Conservation (phyloP, 1,140 invertebrate genomes). For the Caenorhabditis latens region DNA sequence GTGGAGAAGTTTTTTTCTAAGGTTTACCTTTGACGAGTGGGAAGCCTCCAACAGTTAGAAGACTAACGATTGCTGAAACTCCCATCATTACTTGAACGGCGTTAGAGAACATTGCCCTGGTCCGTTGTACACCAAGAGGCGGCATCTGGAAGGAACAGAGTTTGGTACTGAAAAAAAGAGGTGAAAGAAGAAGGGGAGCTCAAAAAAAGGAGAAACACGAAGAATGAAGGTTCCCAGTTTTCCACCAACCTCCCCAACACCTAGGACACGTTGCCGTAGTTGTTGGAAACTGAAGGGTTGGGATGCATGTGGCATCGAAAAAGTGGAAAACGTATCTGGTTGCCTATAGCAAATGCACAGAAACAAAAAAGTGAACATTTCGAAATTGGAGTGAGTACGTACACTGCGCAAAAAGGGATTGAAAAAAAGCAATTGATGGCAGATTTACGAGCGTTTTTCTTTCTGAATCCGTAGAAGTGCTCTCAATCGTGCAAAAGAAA, state of each 20-base stretch:
- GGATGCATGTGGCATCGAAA: neutral
- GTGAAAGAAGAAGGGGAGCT: too few relatives aligned
- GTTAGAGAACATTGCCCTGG: too few relatives aligned
- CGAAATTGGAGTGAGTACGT: neutral
- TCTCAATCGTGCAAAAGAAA: neutral
- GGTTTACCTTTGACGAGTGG: neutral
- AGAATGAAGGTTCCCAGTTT: too few relatives aligned
- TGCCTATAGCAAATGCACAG: neutral
- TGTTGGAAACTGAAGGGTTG: too few relatives aligned
- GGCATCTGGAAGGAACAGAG: too few relatives aligned
- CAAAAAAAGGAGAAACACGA: too few relatives aligned
- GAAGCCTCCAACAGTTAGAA: neutral
- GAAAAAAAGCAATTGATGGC: conserved; percentile 51
- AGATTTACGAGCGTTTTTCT: conserved; percentile 43
- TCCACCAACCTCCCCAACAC: too few relatives aligned
- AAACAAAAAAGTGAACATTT: conserved; percentile 45
- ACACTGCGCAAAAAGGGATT: neutral
- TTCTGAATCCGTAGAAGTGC: neutral
- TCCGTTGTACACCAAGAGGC: too few relatives aligned
- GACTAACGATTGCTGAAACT: neutral
- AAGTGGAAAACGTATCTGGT: neutral
- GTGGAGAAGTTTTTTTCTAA: too few relatives aligned
- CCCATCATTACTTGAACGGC: neutral
- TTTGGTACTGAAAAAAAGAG: too few relatives aligned
- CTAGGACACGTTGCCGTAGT: too few relatives aligned